phyloP scores from a whole-genome alignment of 2,797 vertebrate genomes.

The Steatocranus sp. region DNA sequence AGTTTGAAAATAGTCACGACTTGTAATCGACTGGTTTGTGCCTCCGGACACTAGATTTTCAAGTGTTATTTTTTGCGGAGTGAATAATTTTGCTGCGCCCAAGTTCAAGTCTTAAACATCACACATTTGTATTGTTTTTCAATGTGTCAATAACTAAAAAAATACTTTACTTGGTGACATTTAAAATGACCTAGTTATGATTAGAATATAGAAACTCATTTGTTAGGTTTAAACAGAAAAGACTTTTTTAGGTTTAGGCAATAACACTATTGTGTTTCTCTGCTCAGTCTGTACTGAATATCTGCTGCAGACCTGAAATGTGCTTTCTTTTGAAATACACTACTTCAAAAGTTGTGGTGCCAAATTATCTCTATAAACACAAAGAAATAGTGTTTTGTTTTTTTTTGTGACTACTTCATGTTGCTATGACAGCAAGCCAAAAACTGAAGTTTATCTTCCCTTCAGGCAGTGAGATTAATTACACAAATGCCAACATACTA shows the following conservation, averaged over 20 bases:
- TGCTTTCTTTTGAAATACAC: background rate
- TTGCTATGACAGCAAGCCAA: background rate
- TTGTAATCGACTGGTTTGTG: background rate
- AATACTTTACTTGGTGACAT: background rate
- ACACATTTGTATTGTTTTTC: background rate
- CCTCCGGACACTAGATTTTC: background rate
- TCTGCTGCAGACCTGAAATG: background rate
- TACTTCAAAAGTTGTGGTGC: background rate
- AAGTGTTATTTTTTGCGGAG: fast-evolving
- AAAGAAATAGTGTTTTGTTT: background rate
- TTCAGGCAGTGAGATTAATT: background rate
- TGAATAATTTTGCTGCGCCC: background rate
- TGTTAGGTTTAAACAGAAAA: background rate
- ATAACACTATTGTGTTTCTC: background rate
- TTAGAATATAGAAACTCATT: background rate
- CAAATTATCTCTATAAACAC: background rate
- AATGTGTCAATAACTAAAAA: background rate
- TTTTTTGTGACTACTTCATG: background rate
- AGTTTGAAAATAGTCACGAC: background rate
- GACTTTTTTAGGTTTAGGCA: background rate
- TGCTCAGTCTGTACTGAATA: background rate
- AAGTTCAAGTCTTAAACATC: background rate
- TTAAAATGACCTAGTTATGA: background rate
- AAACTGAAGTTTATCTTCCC: background rate
- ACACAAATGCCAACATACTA: background rate